phyloP scores from a whole-genome alignment of 2,113 vertebrate genomes.

The Cisticola juncidis region DNA sequence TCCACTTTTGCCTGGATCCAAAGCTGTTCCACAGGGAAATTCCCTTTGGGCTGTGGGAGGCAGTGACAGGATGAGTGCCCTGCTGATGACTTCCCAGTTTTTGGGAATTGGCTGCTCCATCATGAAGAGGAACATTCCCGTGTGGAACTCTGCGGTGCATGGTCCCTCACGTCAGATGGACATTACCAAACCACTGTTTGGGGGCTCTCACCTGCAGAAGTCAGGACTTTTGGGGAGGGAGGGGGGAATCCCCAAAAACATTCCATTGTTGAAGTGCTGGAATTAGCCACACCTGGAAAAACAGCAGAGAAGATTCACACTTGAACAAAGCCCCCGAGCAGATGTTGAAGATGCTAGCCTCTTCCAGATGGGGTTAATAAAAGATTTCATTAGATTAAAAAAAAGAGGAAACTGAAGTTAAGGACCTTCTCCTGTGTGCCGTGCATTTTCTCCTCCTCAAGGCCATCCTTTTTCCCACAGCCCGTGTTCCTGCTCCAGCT shows the following conservation, averaged over 20 bases:
- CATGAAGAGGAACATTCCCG: fast-evolving
- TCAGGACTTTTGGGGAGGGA: not conserved
- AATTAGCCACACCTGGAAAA: not conserved
- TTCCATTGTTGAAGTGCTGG: not conserved
- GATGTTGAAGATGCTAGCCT: not conserved
- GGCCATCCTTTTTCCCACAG: not conserved
- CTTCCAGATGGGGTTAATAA: not conserved
- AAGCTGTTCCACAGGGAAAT: not conserved
- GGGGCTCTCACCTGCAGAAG: not conserved
- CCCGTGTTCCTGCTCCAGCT: not conserved
- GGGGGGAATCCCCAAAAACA: fast-evolving
- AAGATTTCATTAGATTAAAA: not conserved
- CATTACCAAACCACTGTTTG: fast-evolving
- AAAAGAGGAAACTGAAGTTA: not conserved
- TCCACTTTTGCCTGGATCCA: not conserved
- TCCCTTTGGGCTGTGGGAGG: not conserved
- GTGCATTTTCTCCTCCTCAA: not conserved
- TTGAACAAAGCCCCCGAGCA: not conserved
- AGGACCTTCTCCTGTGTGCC: not conserved
- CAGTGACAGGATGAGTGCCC: fast-evolving
- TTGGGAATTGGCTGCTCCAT: not conserved
- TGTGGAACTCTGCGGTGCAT: fast-evolving
- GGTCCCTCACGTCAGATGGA: fast-evolving
- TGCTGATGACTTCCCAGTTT: not conserved
- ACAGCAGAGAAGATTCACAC: not conserved